phyloP scores from a whole-genome alignment of 2,113 vertebrate genomes.

The Tor tambroides region DNA sequence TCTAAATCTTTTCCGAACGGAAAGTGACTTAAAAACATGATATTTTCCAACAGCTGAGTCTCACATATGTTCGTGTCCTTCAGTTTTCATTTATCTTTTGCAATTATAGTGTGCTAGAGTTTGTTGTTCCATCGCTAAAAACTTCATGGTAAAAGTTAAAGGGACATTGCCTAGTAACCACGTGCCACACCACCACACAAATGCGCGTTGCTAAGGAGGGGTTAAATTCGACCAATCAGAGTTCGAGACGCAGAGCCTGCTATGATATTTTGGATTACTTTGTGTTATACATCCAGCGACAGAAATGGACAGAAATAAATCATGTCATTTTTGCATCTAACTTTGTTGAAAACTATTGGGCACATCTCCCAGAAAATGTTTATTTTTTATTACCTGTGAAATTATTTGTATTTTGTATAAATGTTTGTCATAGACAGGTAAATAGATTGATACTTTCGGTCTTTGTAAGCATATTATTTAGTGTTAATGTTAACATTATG shows the following conservation, averaged over 20 bases:
- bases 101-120: not conserved
- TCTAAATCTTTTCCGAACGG: slow-evolving; percentile 5
- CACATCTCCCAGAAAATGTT: not conserved
- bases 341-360: not conserved
- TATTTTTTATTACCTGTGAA: not conserved
- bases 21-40: not conserved
- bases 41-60: not conserved
- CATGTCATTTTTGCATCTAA: not conserved
- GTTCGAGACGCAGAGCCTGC: slow-evolving; percentile 1
- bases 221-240: slow-evolving; percentile 55
- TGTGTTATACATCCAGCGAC: not conserved
- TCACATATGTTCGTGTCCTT: not conserved
- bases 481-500: not conserved
- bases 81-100: not conserved
- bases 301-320: not conserved
- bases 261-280: not conserved
- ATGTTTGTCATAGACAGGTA: not conserved
- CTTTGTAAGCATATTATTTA: not conserved
- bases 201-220: slow-evolving; percentile 55
- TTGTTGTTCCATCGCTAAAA: not conserved
- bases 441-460: not conserved
- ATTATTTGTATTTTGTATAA: not conserved
- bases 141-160: slow-evolving; percentile 51
- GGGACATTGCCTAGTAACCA: slow-evolving; percentile 59
- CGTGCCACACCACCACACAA: slow-evolving; percentile 43